Conservation (phyloP, 2,888 invertebrate species). For the Daptonema setosum region DNA sequence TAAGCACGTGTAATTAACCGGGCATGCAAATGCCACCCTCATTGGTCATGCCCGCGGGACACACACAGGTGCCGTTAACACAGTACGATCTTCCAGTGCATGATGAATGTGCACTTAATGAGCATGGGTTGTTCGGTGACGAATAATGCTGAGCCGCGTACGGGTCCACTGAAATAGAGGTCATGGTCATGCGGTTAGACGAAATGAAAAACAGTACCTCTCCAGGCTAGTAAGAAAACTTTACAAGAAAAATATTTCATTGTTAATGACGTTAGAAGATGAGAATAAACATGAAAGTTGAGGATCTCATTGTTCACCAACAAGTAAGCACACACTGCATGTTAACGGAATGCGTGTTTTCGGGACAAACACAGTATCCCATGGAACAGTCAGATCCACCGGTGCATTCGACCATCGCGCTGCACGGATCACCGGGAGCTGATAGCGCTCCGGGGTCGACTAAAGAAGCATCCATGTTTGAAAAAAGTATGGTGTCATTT, state of each 20-base stretch:
- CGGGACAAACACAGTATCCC: slow-evolving; percentile 25
- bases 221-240: no score
- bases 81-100: slow-evolving; percentile 13
- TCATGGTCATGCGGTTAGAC: slow-evolving; percentile 20
- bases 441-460: slow-evolving; percentile 7
- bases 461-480: background rate
- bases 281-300: no score
- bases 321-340: background rate
- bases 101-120: no score
- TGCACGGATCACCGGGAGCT: slow-evolving; percentile 25
- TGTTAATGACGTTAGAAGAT: no score
- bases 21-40: slow-evolving; percentile 15
- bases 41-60: slow-evolving; percentile 22
- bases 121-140: background rate
- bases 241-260: no score
- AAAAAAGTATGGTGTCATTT: no score
- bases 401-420: slow-evolving; percentile 18
- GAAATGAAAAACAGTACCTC: no score
- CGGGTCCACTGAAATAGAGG: no score
- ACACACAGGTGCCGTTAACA: slow-evolving; percentile 18
- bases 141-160: no score
- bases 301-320: no score
- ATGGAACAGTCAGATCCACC: slow-evolving; percentile 17
- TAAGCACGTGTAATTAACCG: no score
- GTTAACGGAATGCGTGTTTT: slow-evolving; percentile 16